phyloP scores from a whole-genome alignment of 2,888 invertebrate species.

The Amphipyra tragopoginis region DNA sequence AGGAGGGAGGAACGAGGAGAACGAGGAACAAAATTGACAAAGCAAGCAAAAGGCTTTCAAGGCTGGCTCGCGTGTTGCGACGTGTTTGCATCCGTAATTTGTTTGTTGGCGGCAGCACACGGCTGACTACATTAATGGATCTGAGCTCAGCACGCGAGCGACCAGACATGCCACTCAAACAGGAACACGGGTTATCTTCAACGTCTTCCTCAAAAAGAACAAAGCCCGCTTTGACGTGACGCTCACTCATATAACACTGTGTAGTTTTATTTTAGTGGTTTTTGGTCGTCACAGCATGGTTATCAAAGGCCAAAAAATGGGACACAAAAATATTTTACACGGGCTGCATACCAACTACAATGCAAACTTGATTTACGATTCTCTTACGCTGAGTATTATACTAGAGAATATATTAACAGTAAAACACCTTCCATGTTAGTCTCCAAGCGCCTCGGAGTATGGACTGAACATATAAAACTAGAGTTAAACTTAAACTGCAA shows the following conservation, averaged over 20 bases:
- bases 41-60: slow-evolving; percentile 87
- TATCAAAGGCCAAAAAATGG: slow-evolving; percentile 8
- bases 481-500: slow-evolving; percentile 72
- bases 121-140: slow-evolving; percentile 88
- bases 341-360: background rate
- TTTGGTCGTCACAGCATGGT: slow-evolving; percentile 27
- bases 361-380: slow-evolving; percentile 10
- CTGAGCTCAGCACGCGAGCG: slow-evolving; percentile 81
- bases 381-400: slow-evolving; percentile 12
- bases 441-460: slow-evolving; percentile 52
- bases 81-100: slow-evolving; percentile 90
- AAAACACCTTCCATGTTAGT: slow-evolving; percentile 43
- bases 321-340: background rate
- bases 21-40: slow-evolving; percentile 80
- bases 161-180: slow-evolving; percentile 71
- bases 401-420: slow-evolving; percentile 30
- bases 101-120: slow-evolving; percentile 87
- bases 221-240: slow-evolving; percentile 55
- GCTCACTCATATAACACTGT: slow-evolving; percentile 39
- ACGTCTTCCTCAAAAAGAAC: slow-evolving; percentile 67
- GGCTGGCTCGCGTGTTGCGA: slow-evolving; percentile 85
- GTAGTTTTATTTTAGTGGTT: slow-evolving; percentile 39
- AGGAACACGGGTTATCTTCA: slow-evolving; percentile 59
- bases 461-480: slow-evolving; percentile 58
- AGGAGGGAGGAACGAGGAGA: slow-evolving; percentile 57